phyloP scores from a whole-genome alignment of 2,113 vertebrate species.

The Pomatorhinus ruficollis region DNA sequence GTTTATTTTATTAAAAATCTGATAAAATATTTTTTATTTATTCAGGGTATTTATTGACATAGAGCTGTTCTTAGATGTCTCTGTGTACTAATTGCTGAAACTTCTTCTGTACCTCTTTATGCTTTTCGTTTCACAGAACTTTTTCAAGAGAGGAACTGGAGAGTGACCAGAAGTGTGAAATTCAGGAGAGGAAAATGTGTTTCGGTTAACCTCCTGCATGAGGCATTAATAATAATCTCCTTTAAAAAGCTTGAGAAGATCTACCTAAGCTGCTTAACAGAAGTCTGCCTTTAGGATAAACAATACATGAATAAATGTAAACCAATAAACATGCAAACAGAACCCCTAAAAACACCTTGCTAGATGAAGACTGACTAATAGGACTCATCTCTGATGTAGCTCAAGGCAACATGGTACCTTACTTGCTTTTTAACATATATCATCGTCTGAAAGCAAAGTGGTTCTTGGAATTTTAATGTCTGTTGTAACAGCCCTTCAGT shows the following conservation, averaged over 20 bases:
- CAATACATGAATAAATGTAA: neutral
- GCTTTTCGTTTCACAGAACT: neutral
- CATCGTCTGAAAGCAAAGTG: neutral
- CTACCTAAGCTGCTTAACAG: neutral
- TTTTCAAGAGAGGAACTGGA: neutral
- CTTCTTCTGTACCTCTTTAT: neutral
- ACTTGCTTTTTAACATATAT: neutral
- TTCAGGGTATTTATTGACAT: neutral
- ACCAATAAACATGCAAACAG: neutral
- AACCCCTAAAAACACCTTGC: neutral
- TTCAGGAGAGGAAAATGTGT: neutral
- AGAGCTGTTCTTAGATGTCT: neutral
- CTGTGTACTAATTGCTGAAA: neutral
- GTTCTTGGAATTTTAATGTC: neutral
- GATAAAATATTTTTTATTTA: neutral
- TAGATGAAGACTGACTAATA: neutral
- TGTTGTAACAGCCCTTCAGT: neutral
- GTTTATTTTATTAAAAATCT: neutral
- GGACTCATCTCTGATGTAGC: neutral
- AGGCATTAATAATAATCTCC: neutral
- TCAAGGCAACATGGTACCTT: neutral
- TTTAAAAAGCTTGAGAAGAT: neutral
- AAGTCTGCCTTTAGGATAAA: neutral
- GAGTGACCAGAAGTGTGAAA: neutral
- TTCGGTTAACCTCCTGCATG: neutral